A percentile compares a stretch with the other conserved stretches of the same genome.
Conservation (phyloP, 2,113 vertebrate genomes). For the Lophotis ruficrista region DNA sequence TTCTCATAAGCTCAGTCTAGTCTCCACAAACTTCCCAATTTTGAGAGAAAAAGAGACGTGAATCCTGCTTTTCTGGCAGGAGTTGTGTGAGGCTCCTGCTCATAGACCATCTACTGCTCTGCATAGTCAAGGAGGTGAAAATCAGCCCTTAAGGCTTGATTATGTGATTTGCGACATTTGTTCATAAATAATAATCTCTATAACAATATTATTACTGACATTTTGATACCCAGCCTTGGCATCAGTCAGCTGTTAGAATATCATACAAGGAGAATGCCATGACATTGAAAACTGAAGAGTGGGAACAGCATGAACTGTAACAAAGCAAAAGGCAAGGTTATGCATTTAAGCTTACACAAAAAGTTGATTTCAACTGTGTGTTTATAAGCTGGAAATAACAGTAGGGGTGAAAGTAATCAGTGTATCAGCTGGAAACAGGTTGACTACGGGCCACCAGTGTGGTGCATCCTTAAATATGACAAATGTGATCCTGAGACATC, state of each 20-base stretch:
- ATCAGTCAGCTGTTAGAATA: background rate
- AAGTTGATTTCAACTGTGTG: background rate
- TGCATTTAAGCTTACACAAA: background rate
- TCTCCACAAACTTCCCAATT: background rate
- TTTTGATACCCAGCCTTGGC: background rate
- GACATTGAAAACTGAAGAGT: background rate
- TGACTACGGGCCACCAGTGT: background rate
- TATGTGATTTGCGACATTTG: background rate
- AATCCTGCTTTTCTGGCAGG: background rate
- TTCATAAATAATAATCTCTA: background rate
- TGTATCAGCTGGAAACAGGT: slow-evolving; percentile 19
- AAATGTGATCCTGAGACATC: background rate
- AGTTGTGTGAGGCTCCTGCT: background rate
- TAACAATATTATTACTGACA: background rate
- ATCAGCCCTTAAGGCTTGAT: background rate
- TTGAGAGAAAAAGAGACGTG: background rate
- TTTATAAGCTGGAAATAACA: slow-evolving; percentile 9
- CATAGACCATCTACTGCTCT: background rate
- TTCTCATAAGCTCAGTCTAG: background rate
- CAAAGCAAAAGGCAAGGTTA: background rate
- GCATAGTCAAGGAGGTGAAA: background rate
- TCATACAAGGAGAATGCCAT: background rate
- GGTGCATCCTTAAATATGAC: background rate
- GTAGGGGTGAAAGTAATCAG: background rate
- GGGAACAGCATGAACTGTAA: background rate